These are phyloP conservation scores for Ceratoteleas bidentatus DNA, from an alignment of 1,140 invertebrate genomes.

Conservation along the genomic window DNA sequence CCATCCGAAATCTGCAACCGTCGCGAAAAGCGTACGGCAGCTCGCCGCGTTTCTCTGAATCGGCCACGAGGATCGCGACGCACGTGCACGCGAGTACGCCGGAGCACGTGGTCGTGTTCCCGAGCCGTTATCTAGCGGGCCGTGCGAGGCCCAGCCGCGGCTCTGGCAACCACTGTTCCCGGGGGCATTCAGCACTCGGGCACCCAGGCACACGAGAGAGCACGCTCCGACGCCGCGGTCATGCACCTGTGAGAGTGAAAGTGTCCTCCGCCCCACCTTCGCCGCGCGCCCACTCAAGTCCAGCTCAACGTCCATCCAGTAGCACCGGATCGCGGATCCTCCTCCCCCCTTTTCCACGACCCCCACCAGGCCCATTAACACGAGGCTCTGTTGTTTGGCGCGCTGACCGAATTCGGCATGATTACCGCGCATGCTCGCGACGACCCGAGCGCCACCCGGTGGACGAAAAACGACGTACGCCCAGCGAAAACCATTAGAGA, in stretches of 20 bases:
- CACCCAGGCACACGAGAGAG: conserved; percentile 54
- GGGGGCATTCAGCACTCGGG: conserved; percentile 60
- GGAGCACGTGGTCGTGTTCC: conserved; percentile 69
- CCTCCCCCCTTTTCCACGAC: conserved; percentile 18
- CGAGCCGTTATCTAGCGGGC: conserved; percentile 75
- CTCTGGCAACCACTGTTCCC: conserved; percentile 61
- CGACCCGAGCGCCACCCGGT: too few species aligned
- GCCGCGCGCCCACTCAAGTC: conserved; percentile 55
- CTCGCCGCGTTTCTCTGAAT: too few species aligned
- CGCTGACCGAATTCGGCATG: too few species aligned
- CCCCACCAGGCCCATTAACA: not conserved
- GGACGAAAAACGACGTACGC: too few species aligned
- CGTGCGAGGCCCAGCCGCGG: conserved; percentile 62
- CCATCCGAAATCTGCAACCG: too few species aligned
- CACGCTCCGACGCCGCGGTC: conserved; percentile 72
- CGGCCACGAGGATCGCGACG: conserved; percentile 40
- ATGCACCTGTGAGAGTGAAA: conserved; percentile 81
- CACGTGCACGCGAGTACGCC: conserved; percentile 62
- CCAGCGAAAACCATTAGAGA: too few species aligned
- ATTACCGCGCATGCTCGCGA: not conserved
- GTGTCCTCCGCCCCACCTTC: conserved; percentile 74
- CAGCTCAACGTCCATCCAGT: conserved; percentile 60
- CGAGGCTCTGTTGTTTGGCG: too few species aligned
- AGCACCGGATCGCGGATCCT: conserved; percentile 33
- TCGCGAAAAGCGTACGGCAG: too few species aligned